A percentile compares a stretch with the other conserved stretches of the same genome.
Conservation (phyloP, 2,888 invertebrate species). For the Stenodema calcarata region DNA sequence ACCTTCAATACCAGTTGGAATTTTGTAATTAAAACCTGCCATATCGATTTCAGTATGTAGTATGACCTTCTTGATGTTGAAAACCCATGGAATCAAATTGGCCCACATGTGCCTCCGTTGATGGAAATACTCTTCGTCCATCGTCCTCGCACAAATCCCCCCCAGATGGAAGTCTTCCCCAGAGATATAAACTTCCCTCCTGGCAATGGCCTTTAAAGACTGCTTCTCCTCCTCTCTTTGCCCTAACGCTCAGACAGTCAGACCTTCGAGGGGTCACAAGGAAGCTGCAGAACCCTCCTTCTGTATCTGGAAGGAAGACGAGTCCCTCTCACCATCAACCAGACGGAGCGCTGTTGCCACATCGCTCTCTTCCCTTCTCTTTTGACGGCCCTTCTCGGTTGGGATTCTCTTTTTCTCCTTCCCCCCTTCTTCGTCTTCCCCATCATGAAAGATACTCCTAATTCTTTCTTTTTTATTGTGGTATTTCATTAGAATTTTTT, state of each 20-base stretch:
- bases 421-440: neutral
- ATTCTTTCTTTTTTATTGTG: neutral
- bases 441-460: neutral
- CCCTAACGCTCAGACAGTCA: neutral
- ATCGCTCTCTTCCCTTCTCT: neutral
- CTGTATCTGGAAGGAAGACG: conserved; percentile 1
- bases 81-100: neutral
- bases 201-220: neutral
- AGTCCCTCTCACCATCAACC: neutral
- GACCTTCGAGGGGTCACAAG: conserved; percentile 1
- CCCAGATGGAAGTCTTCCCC: neutral
- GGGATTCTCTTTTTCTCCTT: neutral
- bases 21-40: too few species aligned
- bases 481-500: neutral
- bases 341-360: conserved; percentile 3
- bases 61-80: too few species aligned
- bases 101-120: neutral
- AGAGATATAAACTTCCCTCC: neutral
- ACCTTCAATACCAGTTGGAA: too few species aligned
- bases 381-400: conserved; percentile 2
- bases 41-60: too few species aligned
- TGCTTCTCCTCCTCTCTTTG: neutral
- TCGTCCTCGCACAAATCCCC: neutral
- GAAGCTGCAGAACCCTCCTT: conserved; percentile 16
- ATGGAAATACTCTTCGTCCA: neutral